Evolutionary conservation across 1,140 invertebrate genomes (phyloP), one percentile per base, ranked within the genome.

Genomic region (Nomia melanderi): DNA sequence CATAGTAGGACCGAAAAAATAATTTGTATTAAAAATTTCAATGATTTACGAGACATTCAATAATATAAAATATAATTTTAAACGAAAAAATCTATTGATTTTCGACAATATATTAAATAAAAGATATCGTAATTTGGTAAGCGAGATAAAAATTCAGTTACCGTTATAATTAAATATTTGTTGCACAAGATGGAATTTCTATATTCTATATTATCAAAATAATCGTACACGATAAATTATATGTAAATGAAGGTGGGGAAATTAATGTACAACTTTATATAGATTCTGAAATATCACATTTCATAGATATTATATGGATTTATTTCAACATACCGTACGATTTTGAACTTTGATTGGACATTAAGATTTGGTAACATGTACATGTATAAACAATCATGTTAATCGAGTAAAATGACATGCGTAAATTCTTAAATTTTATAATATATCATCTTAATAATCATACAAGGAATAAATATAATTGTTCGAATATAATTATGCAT

Each of bases 331-430:
- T 87, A 85, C 81, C 83, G 88, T 77, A 84, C 70, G 76, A 82
- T 84, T 88, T 85, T 78, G 69, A 88, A 88, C 84, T 87, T 84
- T 87, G 83, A 89, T 88, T 85, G 80, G 85, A 91, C 87, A 90
- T 88, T 87, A 87, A 89, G 84, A 90, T 82, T 78, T 86, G 79
- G 66, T 90, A 89, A 90, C 79, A 88, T 86, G 81, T 87, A 88
- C 82, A 90, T 84, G 81, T 88, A 90, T 80, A 90, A 91, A 90
- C 81, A 90, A 87, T 86, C 82, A 88, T 83, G 89, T 88, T 83
- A 75, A 82, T 88, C 89, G 81, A 87, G 83, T 88, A 89, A 89
- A 85, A 85, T 76, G 83, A 86, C 83, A 71, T 78, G 62, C 76
- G 79, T 86, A 85, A 84, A 69, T 82, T 76, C 85, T 73, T 83